Evolutionary conservation across 2,113 vertebrate species (phyloP), one percentile per base, ranked within the genome.

Genomic region (Apus apus): DNA sequence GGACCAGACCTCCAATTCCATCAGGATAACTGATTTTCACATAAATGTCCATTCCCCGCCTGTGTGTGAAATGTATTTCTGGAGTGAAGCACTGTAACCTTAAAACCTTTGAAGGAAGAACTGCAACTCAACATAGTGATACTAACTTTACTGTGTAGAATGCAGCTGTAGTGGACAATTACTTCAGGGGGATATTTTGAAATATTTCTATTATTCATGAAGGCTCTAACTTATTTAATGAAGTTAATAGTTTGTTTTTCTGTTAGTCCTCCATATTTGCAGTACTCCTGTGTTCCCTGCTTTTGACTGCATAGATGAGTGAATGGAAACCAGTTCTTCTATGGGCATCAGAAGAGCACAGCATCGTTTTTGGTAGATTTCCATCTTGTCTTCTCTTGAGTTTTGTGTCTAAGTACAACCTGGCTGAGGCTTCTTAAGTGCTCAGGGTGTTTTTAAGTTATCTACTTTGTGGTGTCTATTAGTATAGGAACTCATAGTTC

Each of bases 11-110:
- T 95, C 57, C 34, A 32, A 54, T 97, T 96, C 92, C 50, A 43
- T 95, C 65, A 83, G 94, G 96, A 96, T 97, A 97, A 98, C 92
- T 97, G 95, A 94, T 97, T 97, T 98, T 96, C 94, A 83, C 56
- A 67, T 95, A 96, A 93, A 91, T 88, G 73, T 90, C 17, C 67
- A 58, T 95, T 94, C 89, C 56, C 70, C 12, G 5, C 56, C 92
- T 96, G 78, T 79, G 17, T 93, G 85, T 76, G 72, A 86, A 93
- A 93, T 72, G 51, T 78, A 27, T 53, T 94, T 90, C 80, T 56
- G 26, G 68, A 93, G 15, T 75, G 60, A 95, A 95, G 77, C 79
- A 20, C 4, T 54, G 27, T 50, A 85, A 86, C 51, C 67, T 95
- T 72, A 73, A 86, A 97, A 89, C 56, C 54, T 82, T 93, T 93